Conservation (phyloP, 2,113 vertebrate species). For the Ochotona princeps region DNA sequence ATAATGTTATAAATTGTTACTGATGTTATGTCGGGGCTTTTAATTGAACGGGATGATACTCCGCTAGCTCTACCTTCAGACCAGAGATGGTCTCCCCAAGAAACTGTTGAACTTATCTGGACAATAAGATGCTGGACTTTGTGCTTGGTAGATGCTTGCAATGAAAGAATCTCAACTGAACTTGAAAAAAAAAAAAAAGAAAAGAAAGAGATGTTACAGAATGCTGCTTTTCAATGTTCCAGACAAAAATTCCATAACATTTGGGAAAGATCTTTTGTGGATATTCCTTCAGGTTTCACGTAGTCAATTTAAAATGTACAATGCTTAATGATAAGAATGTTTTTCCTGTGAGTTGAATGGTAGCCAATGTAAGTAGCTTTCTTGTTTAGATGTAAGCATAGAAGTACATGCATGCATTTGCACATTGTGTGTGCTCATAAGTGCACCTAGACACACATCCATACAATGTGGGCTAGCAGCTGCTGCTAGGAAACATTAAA, state of each 20-base stretch:
- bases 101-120: no score
- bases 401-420: background rate
- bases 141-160: no score
- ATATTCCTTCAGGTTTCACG: background rate
- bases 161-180: no score
- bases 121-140: no score
- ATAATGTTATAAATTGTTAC: no score
- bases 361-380: background rate
- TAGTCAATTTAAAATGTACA: background rate
- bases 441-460: background rate
- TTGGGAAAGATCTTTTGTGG: background rate
- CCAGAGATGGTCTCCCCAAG: no score
- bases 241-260: background rate
- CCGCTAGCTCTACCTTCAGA: no score
- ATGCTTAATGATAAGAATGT: background rate
- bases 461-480: background rate
- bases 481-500: background rate
- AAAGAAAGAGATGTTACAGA: background rate
- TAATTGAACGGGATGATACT: no score
- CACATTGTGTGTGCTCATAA: background rate
- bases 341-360: background rate
- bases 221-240: background rate
- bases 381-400: background rate
- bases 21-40: no score
- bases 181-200: no score